Evolutionary conservation across 2,797 vertebrate genomes (phyloP).

Genomic region (Choloepus didactylus): DNA sequence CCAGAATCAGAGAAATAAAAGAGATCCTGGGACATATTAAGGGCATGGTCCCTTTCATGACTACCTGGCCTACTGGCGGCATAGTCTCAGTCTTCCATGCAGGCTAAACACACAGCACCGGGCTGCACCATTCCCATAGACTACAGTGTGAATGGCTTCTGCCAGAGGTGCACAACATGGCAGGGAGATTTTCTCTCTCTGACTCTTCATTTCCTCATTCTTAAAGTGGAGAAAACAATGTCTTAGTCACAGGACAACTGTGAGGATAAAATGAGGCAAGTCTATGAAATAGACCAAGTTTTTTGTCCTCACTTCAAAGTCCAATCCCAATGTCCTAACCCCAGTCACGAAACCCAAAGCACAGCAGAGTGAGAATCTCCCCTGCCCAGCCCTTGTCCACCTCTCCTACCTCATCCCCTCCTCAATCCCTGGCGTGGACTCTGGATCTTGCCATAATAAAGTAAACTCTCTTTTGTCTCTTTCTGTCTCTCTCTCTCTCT

Average conservation of each 20-base stretch:
- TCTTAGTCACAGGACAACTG: neutral
- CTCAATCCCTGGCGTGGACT: fast-evolving
- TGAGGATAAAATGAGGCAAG: neutral
- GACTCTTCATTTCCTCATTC: conserved; percentile 9
- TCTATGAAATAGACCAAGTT: neutral
- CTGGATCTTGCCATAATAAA: neutral
- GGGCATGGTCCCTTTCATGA: neutral
- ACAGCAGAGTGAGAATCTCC: neutral
- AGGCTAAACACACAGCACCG: no score
- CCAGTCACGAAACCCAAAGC: neutral
- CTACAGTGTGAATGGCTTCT: neutral
- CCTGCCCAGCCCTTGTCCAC: neutral
- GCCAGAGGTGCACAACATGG: fast-evolving
- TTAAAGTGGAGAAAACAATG: conserved; percentile 17
- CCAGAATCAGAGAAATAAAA: neutral
- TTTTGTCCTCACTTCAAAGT: neutral
- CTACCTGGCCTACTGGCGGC: neutral
- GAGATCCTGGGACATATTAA: neutral
- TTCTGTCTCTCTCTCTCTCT: no score
- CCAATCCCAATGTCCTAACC: neutral
- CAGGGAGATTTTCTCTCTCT: neutral
- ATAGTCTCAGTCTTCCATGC: fast-evolving
- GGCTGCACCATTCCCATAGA: no score
- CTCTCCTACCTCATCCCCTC: neutral
- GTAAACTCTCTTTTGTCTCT: neutral